Conservation (phyloP, 64 coral and sea anemone species). For the Trachythela sp. region DNA sequence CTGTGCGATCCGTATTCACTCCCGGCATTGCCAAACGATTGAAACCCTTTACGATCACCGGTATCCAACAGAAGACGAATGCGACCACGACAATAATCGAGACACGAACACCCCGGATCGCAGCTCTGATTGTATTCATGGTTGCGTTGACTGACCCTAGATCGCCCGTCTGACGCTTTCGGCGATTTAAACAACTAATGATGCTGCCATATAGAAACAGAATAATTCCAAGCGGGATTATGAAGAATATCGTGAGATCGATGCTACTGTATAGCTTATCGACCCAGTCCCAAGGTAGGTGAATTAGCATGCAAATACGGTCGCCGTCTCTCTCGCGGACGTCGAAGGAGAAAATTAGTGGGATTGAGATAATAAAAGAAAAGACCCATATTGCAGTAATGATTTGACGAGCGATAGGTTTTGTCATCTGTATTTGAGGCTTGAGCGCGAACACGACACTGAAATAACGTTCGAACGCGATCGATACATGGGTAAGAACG, state of each 20-base stretch:
- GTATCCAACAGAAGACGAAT: neutral
- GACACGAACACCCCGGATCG: slow-evolving; percentile 2
- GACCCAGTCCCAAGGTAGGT: neutral
- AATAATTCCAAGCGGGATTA: neutral
- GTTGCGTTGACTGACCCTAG: neutral
- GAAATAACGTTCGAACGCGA: neutral
- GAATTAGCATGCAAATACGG: neutral
- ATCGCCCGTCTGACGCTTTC: neutral
- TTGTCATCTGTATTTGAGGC: neutral
- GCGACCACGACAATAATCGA: neutral
- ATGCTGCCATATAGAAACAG: neutral
- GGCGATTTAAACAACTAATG: neutral
- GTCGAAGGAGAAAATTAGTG: neutral
- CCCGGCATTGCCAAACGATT: neutral
- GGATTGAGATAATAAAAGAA: neutral
- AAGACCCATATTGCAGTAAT: neutral
- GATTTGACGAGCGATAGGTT: neutral
- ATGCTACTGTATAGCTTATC: neutral
- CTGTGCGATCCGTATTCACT: neutral
- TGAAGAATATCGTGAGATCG: neutral
- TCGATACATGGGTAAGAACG: neutral
- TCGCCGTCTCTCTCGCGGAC: neutral
- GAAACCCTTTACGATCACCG: neutral
- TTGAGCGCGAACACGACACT: slow-evolving; percentile 3
- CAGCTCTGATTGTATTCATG: neutral